A percentile compares a stretch with the other conserved stretches of the same genome.
These are phyloP conservation scores for Macrocentrus cingulum DNA, from an alignment of 1,140 invertebrate genomes.

Conservation along the genomic window DNA sequence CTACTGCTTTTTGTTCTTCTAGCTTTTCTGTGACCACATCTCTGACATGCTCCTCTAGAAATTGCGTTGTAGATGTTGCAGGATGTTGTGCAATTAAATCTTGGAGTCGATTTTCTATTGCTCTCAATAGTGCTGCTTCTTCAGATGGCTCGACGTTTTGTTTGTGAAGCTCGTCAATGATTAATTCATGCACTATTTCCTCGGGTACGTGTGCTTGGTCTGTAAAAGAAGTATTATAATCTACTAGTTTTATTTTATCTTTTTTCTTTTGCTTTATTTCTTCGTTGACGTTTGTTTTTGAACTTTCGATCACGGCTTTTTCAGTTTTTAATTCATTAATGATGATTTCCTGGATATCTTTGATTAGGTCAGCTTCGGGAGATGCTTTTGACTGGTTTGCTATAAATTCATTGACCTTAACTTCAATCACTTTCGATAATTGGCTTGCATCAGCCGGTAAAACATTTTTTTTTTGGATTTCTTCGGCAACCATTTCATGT, in stretches of 20 bases:
- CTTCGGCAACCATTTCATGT: slow-evolving; percentile 2
- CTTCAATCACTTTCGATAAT: background rate
- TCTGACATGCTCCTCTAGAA: background rate
- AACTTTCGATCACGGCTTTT: background rate
- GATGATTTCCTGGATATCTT: background rate
- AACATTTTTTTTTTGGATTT: background rate
- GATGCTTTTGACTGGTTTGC: background rate
- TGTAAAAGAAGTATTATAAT: slow-evolving; percentile 7
- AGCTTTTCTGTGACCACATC: slow-evolving; percentile 15
- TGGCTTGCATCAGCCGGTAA: background rate
- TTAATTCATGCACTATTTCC: slow-evolving; percentile 22
- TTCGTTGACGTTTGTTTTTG: slow-evolving; percentile 28
- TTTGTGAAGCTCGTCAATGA: slow-evolving; percentile 7
- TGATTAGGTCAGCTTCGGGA: background rate
- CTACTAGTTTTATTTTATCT: background rate
- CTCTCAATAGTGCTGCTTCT: background rate
- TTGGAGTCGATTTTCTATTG: background rate
- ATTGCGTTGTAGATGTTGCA: slow-evolving; percentile 22
- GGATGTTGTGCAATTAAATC: background rate
- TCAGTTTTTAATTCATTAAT: slow-evolving; percentile 6
- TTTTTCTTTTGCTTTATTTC: slow-evolving; percentile 34
- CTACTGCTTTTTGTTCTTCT: slow-evolving; percentile 30
- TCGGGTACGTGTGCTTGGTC: slow-evolving; percentile 10
- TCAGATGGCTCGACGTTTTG: background rate
- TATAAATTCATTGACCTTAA: background rate